Evolutionary conservation across 2,888 invertebrate genomes (phyloP), one percentile per base, ranked within the genome.

Genomic region (Anorthoa munda): DNA sequence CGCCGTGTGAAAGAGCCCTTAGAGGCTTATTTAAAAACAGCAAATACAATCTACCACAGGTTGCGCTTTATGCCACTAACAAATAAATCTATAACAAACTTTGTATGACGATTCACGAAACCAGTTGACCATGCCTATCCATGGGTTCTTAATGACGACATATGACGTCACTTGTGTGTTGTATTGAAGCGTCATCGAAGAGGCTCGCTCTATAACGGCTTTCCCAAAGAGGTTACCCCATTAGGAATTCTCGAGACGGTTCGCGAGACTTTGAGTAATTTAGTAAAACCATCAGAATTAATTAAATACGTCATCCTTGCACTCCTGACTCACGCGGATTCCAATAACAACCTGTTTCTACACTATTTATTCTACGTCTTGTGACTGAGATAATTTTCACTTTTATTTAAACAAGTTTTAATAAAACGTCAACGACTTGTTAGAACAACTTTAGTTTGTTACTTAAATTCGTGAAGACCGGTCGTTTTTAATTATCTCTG

Each of bases 311-410:
- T 74, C 80, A 79, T 17, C 1, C 3, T 9, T 58, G 46, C 58
- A 51, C 3, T 48, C 18, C n/a, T 74, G 71, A 75, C 45, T 83
- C 77, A 84, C 59, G 45, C 23, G 55, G 46, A 71, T 12, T 46
- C 53, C 63, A 59, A 21, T 15, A 45, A 21, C 45, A 63, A 74
- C 66, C 64, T 55, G 71, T 76, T 79, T 15, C 21, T 48, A 12
- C 31, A 63, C 64, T 85, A 77, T 86, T 88, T 86, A 77, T 73
- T 82, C 68, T 83, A 63, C 69, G 82, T 89, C 90, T 89, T 89
- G 87, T 88, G 88, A 88, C 87, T 60, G 75, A 86, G 89, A 91
- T 91, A 87, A 89, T 72, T 86, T 79, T 82, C 71, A 79, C 83
- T 82, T 82, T 81, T 89, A 82, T 81, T 72, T 77, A 79, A 72